A percentile compares a stretch with the other conserved stretches of the same genome.
These are phyloP conservation scores for Aviceda subcristata DNA, from an alignment of 2,113 vertebrate species.

Conservation along the genomic window DNA sequence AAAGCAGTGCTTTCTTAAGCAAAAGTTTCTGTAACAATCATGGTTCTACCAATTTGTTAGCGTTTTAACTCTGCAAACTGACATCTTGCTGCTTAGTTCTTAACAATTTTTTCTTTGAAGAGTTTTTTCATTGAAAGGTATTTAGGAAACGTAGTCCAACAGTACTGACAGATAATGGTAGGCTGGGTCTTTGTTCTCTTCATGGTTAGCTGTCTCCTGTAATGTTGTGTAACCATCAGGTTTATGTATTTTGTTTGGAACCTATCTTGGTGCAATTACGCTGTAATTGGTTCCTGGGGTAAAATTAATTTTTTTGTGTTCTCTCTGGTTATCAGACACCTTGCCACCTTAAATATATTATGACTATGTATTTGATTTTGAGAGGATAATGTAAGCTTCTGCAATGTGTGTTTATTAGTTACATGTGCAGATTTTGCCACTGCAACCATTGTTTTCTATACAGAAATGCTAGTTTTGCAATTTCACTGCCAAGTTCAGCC, in stretches of 20 bases:
- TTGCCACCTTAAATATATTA: not conserved
- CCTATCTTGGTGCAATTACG: not conserved
- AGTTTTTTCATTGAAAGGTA: not conserved
- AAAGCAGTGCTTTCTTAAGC: not conserved
- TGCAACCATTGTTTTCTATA: not conserved
- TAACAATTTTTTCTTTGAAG: not conserved
- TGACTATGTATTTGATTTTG: not conserved
- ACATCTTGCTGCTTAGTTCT: not conserved
- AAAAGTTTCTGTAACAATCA: not conserved
- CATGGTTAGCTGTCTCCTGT: not conserved
- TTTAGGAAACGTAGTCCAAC: not conserved
- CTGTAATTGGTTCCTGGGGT: not conserved
- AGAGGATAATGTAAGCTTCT: not conserved
- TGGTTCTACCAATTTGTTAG: not conserved
- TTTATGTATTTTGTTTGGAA: constrained; percentile 7
- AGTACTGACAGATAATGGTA: not conserved
- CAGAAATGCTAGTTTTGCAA: not conserved
- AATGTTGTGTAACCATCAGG: not conserved
- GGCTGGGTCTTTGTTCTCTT: not conserved
- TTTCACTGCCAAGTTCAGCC: not conserved
- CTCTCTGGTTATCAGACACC: not conserved
- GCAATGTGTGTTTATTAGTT: not conserved
- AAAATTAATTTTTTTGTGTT: not conserved
- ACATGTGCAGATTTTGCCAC: not conserved
- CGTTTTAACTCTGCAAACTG: not conserved